These are phyloP conservation scores for Tyria jacobaeae DNA, from an alignment of 2,888 invertebrate species.

Conservation along the genomic window DNA sequence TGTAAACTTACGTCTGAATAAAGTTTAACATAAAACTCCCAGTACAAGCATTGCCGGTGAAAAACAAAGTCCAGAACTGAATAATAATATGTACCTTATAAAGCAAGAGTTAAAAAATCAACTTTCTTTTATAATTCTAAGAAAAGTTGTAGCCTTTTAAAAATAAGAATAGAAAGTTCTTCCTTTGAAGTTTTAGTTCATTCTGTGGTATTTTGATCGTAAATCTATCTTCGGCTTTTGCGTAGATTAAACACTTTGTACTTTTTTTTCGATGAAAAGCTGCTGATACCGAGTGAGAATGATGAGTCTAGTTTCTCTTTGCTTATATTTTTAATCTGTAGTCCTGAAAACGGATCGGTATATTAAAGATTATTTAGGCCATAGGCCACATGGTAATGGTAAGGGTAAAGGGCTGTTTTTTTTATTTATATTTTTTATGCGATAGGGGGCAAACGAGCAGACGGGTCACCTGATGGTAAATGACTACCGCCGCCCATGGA, in stretches of 20 bases:
- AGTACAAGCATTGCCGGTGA: background rate
- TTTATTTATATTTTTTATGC: no score
- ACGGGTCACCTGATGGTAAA: no score
- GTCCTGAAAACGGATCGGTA: background rate
- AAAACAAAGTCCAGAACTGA: constrained; percentile 15
- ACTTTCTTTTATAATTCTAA: constrained; percentile 18
- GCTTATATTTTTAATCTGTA: background rate
- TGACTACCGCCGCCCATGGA: no score
- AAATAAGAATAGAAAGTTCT: constrained; percentile 1
- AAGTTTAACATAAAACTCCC: constrained; percentile 5
- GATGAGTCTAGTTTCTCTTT: constrained; percentile 6
- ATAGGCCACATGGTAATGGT: no score
- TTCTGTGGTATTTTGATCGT: constrained; percentile 6
- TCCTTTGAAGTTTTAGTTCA: constrained; percentile 2
- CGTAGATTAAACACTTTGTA: background rate
- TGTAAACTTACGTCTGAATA: constrained; percentile 1
- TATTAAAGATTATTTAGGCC: no score
- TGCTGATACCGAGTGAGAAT: background rate
- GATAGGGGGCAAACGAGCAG: no score
- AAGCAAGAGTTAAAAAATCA: constrained; percentile 24
- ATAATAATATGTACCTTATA: constrained; percentile 13
- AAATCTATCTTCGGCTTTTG: background rate
- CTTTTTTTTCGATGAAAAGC: background rate
- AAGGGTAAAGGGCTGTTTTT: no score
- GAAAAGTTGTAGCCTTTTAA: constrained; percentile 10